Evolutionary conservation across 2,888 invertebrate genomes (phyloP).

Genomic region (Onthophagus sagittarius): DNA sequence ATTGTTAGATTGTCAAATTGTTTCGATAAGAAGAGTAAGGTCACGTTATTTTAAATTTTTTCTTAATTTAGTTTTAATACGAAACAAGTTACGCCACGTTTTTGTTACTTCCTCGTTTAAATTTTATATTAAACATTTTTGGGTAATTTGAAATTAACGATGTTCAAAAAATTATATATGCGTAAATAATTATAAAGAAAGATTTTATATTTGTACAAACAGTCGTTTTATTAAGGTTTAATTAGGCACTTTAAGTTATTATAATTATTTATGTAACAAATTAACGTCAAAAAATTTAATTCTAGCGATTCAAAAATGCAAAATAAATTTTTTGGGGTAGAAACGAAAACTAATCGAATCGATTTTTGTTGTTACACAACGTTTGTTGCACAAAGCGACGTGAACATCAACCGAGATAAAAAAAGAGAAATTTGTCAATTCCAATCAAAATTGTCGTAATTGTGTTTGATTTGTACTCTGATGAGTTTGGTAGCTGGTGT

Average conservation of each 20-base stretch:
- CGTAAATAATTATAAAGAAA: too few species aligned
- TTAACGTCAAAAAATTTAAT: too few species aligned
- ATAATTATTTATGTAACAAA: too few species aligned
- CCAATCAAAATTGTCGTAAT: background rate
- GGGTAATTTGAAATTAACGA: background rate
- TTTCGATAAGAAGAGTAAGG: background rate
- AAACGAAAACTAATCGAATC: too few species aligned
- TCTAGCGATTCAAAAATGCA: too few species aligned
- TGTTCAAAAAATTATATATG: too few species aligned
- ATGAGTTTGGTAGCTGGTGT: background rate
- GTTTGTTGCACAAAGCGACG: too few species aligned
- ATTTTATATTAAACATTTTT: background rate
- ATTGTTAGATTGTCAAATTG: background rate
- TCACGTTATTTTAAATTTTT: background rate
- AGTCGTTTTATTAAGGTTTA: too few species aligned
- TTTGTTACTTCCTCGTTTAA: background rate
- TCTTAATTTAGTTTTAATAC: background rate
- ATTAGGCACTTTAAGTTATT: too few species aligned
- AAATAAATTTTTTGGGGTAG: too few species aligned
- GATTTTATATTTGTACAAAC: too few species aligned
- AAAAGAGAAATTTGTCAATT: background rate
- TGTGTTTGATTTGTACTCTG: background rate
- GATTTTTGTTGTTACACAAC: too few species aligned
- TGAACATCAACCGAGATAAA: background rate
- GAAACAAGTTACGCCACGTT: background rate